These are phyloP conservation scores for Pelecanoides urinatrix DNA, from an alignment of 2,113 vertebrate genomes.

Conservation along the genomic window DNA sequence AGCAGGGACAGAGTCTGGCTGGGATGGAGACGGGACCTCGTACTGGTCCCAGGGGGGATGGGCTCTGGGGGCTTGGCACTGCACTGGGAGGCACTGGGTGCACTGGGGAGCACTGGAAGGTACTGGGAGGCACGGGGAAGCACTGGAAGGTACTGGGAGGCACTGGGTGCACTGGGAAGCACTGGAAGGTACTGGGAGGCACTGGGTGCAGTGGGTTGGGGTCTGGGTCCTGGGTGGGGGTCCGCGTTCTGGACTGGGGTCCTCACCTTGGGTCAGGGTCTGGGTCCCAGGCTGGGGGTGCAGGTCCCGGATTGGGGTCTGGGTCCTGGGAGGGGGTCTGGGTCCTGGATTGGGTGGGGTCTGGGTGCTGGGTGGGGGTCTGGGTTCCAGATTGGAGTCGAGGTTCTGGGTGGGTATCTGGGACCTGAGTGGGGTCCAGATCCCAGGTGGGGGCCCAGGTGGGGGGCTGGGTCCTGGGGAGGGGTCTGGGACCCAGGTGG, in stretches of 20 bases:
- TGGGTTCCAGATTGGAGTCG: too few relatives aligned
- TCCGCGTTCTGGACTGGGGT: background rate
- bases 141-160: too few relatives aligned
- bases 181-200: background rate
- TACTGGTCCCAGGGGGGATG: background rate
- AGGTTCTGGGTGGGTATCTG: too few relatives aligned
- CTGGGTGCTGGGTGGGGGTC: too few relatives aligned
- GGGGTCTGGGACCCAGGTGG: too few relatives aligned
- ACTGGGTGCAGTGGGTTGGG: background rate
- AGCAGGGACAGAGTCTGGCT: background rate
- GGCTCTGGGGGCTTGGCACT: fast-evolving
- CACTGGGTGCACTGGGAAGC: background rate
- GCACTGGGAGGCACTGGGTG: background rate
- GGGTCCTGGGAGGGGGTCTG: background rate
- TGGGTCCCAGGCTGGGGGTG: background rate
- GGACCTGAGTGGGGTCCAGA: too few relatives aligned
- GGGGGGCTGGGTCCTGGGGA: too few relatives aligned
- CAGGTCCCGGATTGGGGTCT: background rate
- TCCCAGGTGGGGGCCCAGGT: too few relatives aligned
- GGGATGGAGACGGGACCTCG: fast-evolving
- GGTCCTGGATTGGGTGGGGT: background rate
- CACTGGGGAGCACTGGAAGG: background rate
- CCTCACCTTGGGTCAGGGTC: background rate
- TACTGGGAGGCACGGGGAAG: too few relatives aligned
- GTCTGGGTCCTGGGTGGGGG: background rate